These are phyloP conservation scores for Eupristina koningsbergeri DNA, from an alignment of 1,140 invertebrate genomes.

Conservation along the genomic window DNA sequence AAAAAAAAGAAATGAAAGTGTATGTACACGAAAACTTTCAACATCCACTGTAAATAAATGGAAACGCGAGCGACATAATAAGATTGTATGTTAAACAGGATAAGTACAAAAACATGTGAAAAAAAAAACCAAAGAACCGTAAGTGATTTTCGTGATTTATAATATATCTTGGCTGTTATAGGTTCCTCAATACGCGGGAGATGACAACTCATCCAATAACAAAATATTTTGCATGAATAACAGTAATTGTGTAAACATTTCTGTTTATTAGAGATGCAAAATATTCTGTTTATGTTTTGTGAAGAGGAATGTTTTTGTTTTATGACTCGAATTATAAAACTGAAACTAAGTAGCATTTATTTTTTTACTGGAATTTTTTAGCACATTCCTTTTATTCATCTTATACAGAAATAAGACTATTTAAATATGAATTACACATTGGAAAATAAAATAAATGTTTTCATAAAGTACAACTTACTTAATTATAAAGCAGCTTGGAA, in stretches of 20 bases:
- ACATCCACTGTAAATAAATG: conserved; percentile 30
- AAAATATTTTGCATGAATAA: conserved; percentile 58
- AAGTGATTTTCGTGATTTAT: conserved; percentile 64
- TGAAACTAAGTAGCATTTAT: conserved; percentile 35
- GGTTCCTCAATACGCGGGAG: conserved; percentile 60
- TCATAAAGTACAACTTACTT: neutral
- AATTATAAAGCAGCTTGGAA: neutral
- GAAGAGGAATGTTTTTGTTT: conserved; percentile 49
- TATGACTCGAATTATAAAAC: conserved; percentile 36
- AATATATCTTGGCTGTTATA: conserved; percentile 67
- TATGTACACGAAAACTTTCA: conserved; percentile 34
- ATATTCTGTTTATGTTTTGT: conserved; percentile 55
- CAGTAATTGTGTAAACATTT: neutral
- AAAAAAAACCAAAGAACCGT: conserved; percentile 39
- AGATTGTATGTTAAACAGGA: conserved; percentile 30
- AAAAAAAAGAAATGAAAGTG: conserved; percentile 13
- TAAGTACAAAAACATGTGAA: conserved; percentile 43
- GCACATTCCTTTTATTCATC: conserved; percentile 22
- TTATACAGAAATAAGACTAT: conserved; percentile 10
- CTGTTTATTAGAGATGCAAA: conserved; percentile 45
- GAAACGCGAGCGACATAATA: conserved; percentile 19
- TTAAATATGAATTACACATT: neutral
- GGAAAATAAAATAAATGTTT: neutral
- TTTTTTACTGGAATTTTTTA: conserved; percentile 5
- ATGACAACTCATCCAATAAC: conserved; percentile 56